Evolutionary conservation across 53 echinoderm and acorn worm genomes (phyloP), one percentile per base, ranked within the genome.

Genomic region (Actinopyga echinites): DNA sequence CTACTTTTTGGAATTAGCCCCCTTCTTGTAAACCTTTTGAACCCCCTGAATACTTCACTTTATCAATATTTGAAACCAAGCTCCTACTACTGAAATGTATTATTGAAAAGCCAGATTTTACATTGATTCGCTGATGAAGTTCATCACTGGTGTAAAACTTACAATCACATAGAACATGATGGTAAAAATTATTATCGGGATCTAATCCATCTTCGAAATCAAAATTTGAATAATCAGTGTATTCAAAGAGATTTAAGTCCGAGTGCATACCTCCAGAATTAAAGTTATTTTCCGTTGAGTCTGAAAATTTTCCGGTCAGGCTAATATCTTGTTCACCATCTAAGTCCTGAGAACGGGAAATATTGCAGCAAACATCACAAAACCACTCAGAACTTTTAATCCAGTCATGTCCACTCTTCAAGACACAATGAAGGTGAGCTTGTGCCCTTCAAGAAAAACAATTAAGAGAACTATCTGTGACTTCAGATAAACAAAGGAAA

Each of bases 101-200:
- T 25, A 60, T 60, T 25, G 60, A 60, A 28, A 60, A 60, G 28
- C 60, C 60, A 25, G 60, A 17, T 25, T 60, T 60, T 60, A 11
- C 9, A 4, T 6, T 60, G 15, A 60, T 60, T 60, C 15, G 6
- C 15, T 60, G 60, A 10, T 25, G 23, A 60, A 60, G 60, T 23
- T n/a, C 3, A 5, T 58, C n/a, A 58, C 26, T 58, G 3, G 59
- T 23, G 59, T 25, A 60, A 55, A 13, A 55, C 20, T 55, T 55
- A 20, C 40, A 40, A 40, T 40, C 6, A 40, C 3, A 60, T 58
- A 58, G 4, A 60, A 60, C 7, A 60, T 10, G 2, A 28, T 13
- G 60, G 60, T 60, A 25, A 60, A 60, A 60, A 60, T 6, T 60
- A 60, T 60, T 60, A 60, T 60, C 60, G 2, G 60, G 60, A 60